Base-by-base conservation (phyloP, 2,797 vertebrate species). In the Pantherophis alleghaniensis region DNA sequence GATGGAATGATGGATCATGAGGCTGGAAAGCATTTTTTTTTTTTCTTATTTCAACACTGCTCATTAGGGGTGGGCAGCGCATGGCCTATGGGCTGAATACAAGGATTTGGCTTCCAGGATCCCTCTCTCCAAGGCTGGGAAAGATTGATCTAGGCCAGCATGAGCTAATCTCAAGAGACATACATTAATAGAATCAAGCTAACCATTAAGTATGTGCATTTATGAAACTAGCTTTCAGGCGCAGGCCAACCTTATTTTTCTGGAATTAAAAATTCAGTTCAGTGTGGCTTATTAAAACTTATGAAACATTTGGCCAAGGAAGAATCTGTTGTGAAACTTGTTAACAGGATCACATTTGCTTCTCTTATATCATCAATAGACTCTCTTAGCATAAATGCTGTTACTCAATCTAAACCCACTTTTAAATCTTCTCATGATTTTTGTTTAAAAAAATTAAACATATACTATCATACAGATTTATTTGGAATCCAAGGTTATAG, bases 111-210 rank as follows among this genome's bases (percentile, higher is more conserved):
- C 42, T 83, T 83, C 20, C 42, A 83, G 42, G 37, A 83, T 83
- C 10, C 4, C 4, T 4, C 4, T 83, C 37, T 83, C 37, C 20
- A 12, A 47, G 74, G 37, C 20, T 83, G 74, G 42, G 42, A 83
- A 83, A 83, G 74, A 83, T 47, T 47, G 74, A 83, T 83, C 42
- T 47, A 83, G 61, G 26, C 16, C n/a, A 90, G 42, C 66, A 59
- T 91, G 69, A 91, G 22, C 20, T 51, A 89, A 91, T 94, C 61
- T 56, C 87, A 94, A 95, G 95, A 95, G 51, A 69, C 0, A 24
- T 53, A 87, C 20, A 90, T 12, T 0, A 22, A 88, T 88, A 28
- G 91, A 92, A 37, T 60, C 61, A 94, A 94, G 94, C 89, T 59
- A 89, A n/a, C 9, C 93, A n/a, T n/a, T 60, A 90, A 74, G 10